A percentile compares a stretch with the other conserved stretches of the same genome.
These are phyloP conservation scores for Boulengeromyrus knoepffleri DNA, from an alignment of 2,113 vertebrate genomes.

Conservation along the genomic window DNA sequence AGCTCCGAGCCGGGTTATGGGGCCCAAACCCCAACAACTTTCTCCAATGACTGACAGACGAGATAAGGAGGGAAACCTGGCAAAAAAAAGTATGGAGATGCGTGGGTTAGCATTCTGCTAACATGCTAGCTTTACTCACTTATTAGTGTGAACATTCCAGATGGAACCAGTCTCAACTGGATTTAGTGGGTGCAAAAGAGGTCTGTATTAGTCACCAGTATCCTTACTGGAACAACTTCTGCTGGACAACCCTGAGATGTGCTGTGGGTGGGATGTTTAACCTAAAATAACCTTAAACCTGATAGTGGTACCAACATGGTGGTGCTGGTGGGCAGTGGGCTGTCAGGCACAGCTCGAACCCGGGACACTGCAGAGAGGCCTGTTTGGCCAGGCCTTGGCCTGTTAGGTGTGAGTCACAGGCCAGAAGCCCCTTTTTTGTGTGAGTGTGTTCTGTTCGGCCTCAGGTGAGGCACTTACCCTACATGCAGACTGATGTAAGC, in stretches of 20 bases:
- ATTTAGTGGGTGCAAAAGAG: background rate
- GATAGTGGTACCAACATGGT: background rate
- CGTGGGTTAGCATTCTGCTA: background rate
- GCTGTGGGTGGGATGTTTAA: background rate
- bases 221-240: background rate
- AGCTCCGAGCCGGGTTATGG: background rate
- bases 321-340: background rate
- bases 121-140: background rate
- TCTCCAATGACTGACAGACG: background rate
- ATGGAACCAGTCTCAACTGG: background rate
- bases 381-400: background rate
- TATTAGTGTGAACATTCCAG: background rate
- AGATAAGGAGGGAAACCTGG: background rate
- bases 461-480: background rate
- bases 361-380: background rate
- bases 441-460: background rate
- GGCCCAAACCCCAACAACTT: background rate
- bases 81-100: background rate
- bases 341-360: background rate
- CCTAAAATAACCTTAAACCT: background rate
- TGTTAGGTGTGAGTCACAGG: background rate
- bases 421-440: background rate
- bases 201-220: background rate
- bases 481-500: background rate
- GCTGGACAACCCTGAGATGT: background rate